These are phyloP conservation scores for Spialia ferax DNA, from an alignment of 2,888 invertebrate genomes.

Conservation along the genomic window DNA sequence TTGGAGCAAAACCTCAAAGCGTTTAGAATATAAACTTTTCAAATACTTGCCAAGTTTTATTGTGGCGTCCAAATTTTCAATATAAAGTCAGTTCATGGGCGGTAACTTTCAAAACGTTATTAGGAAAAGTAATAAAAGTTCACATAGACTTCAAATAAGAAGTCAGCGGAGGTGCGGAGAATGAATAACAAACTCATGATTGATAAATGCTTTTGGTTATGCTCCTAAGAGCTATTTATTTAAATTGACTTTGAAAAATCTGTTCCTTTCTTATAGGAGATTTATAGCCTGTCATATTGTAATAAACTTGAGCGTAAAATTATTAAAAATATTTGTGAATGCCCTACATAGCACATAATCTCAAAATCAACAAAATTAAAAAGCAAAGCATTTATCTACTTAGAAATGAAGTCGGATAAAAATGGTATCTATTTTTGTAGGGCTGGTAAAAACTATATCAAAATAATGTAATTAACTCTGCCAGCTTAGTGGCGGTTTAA, in stretches of 20 bases:
- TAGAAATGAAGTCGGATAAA: no score
- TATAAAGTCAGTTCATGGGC: slow-evolving; percentile 36
- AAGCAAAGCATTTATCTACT: no score
- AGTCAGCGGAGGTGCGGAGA: neutral
- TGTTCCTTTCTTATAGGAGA: neutral
- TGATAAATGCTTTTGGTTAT: neutral
- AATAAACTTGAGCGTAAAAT: neutral
- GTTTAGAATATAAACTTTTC: slow-evolving; percentile 28
- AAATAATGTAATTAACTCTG: no score
- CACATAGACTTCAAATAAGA: neutral
- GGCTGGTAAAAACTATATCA: no score
- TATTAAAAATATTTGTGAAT: neutral
- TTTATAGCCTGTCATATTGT: neutral
- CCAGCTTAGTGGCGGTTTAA: no score
- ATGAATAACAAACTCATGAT: neutral
- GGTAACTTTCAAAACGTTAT: slow-evolving; percentile 22
- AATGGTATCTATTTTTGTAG: no score
- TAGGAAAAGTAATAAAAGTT: slow-evolving; percentile 37
- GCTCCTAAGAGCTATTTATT: neutral
- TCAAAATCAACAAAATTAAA: no score
- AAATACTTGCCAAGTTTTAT: slow-evolving; percentile 31
- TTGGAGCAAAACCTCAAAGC: slow-evolving; percentile 32
- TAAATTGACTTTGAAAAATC: neutral
- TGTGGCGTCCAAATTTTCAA: slow-evolving; percentile 37
- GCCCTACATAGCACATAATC: no score